Percentiles rank a stretch among this genome's conserved stretches.
phyloP scores from a whole-genome alignment of 1,140 invertebrate genomes.

The Eubasilissa regina region DNA sequence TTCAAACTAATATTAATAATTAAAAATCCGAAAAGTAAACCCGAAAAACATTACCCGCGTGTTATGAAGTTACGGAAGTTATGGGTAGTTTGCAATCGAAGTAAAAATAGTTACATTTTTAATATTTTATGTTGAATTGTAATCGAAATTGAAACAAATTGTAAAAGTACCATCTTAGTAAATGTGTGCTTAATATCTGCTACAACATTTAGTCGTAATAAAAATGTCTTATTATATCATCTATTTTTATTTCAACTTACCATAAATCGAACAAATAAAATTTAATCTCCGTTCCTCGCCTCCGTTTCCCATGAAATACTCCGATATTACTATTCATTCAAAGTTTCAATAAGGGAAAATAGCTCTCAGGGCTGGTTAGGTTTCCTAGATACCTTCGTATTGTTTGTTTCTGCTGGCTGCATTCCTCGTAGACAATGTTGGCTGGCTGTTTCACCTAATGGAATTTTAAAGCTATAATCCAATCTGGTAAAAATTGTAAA shows the following conservation, averaged over 20 bases:
- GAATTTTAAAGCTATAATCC: too few species aligned
- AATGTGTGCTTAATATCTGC: conserved; percentile 6
- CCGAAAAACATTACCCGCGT: too few species aligned
- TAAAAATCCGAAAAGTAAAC: too few species aligned
- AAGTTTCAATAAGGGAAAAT: conserved; percentile 37
- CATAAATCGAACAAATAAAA: conserved; percentile 21
- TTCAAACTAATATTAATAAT: too few species aligned
- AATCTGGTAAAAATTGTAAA: too few species aligned
- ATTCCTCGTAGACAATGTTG: conserved; percentile 6
- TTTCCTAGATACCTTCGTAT: not conserved
- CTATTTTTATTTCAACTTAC: conserved; percentile 6
- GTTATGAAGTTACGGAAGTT: too few species aligned
- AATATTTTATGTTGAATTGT: too few species aligned
- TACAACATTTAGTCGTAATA: conserved; percentile 12
- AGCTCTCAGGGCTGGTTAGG: not conserved
- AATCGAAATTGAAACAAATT: too few species aligned
- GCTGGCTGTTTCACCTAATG: too few species aligned
- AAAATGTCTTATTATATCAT: conserved; percentile 11
- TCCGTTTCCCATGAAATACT: conserved; percentile 3
- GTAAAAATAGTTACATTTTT: too few species aligned
- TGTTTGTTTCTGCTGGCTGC: not conserved
- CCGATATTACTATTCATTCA: conserved; percentile 42
- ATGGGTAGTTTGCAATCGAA: too few species aligned
- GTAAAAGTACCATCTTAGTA: not conserved
- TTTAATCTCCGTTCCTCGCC: conserved; percentile 26